Conservation (phyloP, 2,113 vertebrate genomes). For the Micromys minutus region DNA sequence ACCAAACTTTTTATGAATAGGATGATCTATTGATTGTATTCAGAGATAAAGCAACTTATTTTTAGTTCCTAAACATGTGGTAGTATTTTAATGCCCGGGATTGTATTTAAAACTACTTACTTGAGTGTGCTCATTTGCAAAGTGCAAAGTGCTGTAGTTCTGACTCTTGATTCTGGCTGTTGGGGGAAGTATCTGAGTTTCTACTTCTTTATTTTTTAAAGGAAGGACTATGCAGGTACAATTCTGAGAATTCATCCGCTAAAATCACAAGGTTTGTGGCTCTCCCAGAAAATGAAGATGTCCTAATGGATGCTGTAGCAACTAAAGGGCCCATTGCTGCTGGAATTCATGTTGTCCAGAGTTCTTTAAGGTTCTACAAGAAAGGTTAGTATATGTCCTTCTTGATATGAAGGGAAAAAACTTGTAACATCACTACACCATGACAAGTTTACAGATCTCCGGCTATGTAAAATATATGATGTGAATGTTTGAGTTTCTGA, state of each 20-base stretch:
- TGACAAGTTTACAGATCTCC: not conserved
- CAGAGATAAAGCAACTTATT: not conserved
- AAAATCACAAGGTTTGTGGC: constrained; percentile 93
- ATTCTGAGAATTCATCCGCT: constrained; percentile 86
- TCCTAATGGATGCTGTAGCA: constrained; percentile 93
- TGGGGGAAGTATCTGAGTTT: not conserved
- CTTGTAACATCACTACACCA: not conserved
- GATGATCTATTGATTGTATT: not conserved
- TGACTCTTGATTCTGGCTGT: not conserved
- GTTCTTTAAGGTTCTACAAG: constrained; percentile 95
- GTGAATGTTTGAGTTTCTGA: not conserved
- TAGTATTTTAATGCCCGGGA: not conserved
- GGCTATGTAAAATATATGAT: not conserved
- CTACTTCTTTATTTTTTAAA: constrained; percentile 83
- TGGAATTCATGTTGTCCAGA: constrained; percentile 92
- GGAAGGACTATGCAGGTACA: constrained; percentile 89
- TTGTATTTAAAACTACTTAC: not conserved
- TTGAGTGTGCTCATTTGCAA: not conserved
- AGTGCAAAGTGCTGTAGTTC: not conserved
- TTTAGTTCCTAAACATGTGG: not conserved
- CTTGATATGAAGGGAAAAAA: not conserved
- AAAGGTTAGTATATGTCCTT: constrained; percentile 85
- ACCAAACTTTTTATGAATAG: not conserved
- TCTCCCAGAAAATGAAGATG: constrained; percentile 86
- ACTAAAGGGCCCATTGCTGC: constrained; percentile 93